Base-by-base conservation (phyloP, 2,113 vertebrate genomes). In the Sylvilagus bachmani region DNA sequence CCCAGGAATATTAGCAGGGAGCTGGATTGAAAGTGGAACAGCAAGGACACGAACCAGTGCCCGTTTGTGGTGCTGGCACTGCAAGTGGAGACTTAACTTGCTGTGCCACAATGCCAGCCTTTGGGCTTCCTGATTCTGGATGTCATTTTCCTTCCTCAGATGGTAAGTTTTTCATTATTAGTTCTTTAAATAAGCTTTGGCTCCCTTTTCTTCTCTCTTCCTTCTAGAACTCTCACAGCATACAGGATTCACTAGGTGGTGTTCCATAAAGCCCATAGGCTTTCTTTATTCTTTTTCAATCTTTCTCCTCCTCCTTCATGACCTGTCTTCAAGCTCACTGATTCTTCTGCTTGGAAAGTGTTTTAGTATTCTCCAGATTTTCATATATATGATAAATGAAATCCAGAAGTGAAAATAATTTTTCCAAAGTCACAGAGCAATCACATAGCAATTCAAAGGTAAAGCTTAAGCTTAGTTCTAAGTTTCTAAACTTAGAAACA, bases 381-480 rank as follows among this genome's bases (percentile, higher is more conserved):
- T 77, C 55, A 64, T 22, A 82, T 44, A 17, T 14, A 85, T 33
- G 14, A 92, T 74, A 91, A 71, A 84, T 83, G 21, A 84, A 85
- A 85, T 91, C 2, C 11, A 89, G 29, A 51, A 71, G 71, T 66
- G 88, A 66, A 91, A 81, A 44, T 53, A 69, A 51, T 61, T 86
- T 55, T 86, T 36, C 51, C 31, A 89, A 84, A 79, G 69, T 77
- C 29, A 86, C n/a, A 89, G 44, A 44, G 44, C 44, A 44, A 44
- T 44, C 44, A 44, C 6, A 44, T 0, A 66, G 27, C 24, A 86
- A 58, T 31, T 70, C 64, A 75, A 27, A 53, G 78, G 49, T 36
- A 91, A 85, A 94, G 17, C 55, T 58, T 73, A 11, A 49, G 25
- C 13, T 94, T n/a, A 88, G 17, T 33, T 93, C 14, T 79, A 86